These are phyloP conservation scores for Scyliorhinus canicula DNA, from an alignment of 2,797 vertebrate species.

Conservation along the genomic window DNA sequence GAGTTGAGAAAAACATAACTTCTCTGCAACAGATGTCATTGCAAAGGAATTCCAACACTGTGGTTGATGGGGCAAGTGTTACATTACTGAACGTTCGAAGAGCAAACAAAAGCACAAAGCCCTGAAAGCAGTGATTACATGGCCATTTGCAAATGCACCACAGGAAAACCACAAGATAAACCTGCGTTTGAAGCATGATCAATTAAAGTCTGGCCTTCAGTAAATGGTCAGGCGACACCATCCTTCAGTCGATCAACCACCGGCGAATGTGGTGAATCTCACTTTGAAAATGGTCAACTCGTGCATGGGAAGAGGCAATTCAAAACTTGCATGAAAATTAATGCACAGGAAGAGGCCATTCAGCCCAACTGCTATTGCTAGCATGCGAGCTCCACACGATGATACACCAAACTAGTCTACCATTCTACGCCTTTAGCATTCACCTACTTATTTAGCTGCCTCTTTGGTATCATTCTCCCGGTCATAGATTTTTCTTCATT, in stretches of 20 bases:
- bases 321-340: not conserved
- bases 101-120: not conserved
- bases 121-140: not conserved
- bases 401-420: not conserved
- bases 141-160: slow-evolving; percentile 18
- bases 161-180: slow-evolving; percentile 1
- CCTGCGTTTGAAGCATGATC: not conserved
- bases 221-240: not conserved
- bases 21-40: not conserved
- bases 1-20: not conserved
- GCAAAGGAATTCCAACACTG: not conserved
- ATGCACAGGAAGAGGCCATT: not conserved
- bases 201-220: not conserved
- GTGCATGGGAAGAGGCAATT: not conserved
- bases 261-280: not conserved
- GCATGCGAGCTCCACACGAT: not conserved
- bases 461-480: not conserved
- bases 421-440: not conserved
- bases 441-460: not conserved
- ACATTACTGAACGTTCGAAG: not conserved
- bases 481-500: too few relatives aligned
- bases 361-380: not conserved
- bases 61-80: not conserved
- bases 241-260: not conserved
- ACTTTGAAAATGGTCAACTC: not conserved